These are phyloP conservation scores for Uromys caudimaculatus DNA, from an alignment of 2,797 vertebrate genomes.

Conservation along the genomic window DNA sequence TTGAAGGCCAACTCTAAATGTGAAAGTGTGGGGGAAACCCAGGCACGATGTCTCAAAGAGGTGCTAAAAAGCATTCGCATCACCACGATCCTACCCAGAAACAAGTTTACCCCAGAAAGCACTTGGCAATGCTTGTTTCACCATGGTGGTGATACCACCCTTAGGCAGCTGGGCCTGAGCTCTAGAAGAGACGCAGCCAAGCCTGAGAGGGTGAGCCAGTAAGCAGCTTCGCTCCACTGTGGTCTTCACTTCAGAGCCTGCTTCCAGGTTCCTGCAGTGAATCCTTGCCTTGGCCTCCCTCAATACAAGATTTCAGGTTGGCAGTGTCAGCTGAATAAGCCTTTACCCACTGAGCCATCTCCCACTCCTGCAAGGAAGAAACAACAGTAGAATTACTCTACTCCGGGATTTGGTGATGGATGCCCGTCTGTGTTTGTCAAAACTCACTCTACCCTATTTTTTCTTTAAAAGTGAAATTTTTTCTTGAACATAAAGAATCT, in stretches of 20 bases:
- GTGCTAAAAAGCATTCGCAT: not conserved
- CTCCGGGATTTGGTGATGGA: not conserved
- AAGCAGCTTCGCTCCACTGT: not conserved
- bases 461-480: conserved; percentile 8
- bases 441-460: not conserved
- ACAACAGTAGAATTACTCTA: not conserved
- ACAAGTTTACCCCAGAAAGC: not conserved
- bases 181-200: not conserved
- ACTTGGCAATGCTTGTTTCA: too few species aligned
- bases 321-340: not conserved
- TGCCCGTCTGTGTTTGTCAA: not conserved
- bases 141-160: not conserved
- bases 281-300: not conserved
- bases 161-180: not conserved
- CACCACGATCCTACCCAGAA: not conserved
- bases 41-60: not conserved
- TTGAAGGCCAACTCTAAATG: not conserved
- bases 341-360: not conserved
- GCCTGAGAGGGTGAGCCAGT: too few species aligned
- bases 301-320: not conserved
- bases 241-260: not conserved
- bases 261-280: not conserved
- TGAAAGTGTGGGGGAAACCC: not conserved
- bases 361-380: not conserved
- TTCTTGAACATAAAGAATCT: not conserved